Conservation (phyloP, 2,888 invertebrate genomes). For the Oxycera nigricornis region DNA sequence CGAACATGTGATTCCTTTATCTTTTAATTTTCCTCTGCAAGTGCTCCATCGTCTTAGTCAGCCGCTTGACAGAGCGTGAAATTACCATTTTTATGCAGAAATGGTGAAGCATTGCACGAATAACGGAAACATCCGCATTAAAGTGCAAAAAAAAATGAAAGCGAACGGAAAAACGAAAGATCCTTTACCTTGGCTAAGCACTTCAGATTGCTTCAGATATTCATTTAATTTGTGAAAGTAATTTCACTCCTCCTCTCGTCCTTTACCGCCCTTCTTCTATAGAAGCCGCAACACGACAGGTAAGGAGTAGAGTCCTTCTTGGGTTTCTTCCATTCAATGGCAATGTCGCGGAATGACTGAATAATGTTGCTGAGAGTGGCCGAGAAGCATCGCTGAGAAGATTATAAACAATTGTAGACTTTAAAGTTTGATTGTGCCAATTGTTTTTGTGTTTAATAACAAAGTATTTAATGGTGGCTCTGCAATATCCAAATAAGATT, state of each 20-base stretch:
- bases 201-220: conserved; percentile 3
- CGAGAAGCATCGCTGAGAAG: too few species aligned
- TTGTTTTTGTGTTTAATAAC: too few species aligned
- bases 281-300: neutral
- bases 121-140: conserved; percentile 20
- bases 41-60: neutral
- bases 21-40: neutral
- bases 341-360: too few species aligned
- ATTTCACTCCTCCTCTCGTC: neutral
- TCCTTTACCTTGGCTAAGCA: neutral
- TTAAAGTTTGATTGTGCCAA: too few species aligned
- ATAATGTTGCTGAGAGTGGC: too few species aligned
- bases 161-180: neutral
- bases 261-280: neutral
- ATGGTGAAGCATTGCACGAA: conserved; percentile 19
- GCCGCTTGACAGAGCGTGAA: conserved; percentile 41
- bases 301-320: neutral
- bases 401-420: too few species aligned
- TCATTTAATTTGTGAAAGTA: conserved; percentile 19
- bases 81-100: conserved; percentile 44
- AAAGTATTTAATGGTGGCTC: too few species aligned
- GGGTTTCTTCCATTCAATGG: too few species aligned
- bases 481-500: too few species aligned
- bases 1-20: neutral
- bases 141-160: conserved; percentile 15